phyloP scores from a whole-genome alignment of 37 sponge, comb jelly and placozoan species.

The Theonella swinhoei region DNA sequence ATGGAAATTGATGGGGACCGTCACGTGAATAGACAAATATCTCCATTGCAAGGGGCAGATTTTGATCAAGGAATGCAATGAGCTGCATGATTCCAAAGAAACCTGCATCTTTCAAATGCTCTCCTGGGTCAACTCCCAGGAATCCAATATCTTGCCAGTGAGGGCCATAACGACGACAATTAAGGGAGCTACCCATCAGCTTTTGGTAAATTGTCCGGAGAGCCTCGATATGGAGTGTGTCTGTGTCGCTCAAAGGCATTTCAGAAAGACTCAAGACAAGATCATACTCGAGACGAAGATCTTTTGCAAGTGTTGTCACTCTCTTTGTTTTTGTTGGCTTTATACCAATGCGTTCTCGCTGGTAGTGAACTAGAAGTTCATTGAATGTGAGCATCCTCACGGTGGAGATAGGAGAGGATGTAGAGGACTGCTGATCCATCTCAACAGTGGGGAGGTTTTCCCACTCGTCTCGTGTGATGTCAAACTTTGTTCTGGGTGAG shows the following conservation, averaged over 20 bases:
- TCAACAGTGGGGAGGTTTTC: conserved; percentile 57
- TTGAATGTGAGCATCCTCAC: conserved; percentile 42
- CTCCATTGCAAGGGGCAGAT: conserved; percentile 55
- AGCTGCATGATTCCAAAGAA: conserved; percentile 79
- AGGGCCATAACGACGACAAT: conserved; percentile 73
- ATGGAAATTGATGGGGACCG: conserved; percentile 49
- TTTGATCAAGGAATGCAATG: conserved; percentile 64
- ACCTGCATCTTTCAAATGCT: conserved; percentile 86
- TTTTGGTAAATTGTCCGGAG: conserved; percentile 78
- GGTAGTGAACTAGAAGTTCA: conserved; percentile 61
- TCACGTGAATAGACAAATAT: conserved; percentile 52
- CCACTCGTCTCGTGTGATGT: conserved; percentile 45
- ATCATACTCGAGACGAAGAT: conserved; percentile 64
- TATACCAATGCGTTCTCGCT: background rate
- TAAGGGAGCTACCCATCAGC: conserved; percentile 58
- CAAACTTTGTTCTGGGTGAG: conserved; percentile 4
- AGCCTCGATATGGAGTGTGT: conserved; percentile 60
- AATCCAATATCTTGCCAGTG: conserved; percentile 96
- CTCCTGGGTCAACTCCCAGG: conserved; percentile 83
- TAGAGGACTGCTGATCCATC: background rate
- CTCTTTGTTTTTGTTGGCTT: conserved; percentile 1
- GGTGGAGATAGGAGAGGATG: background rate
- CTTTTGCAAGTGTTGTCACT: conserved; percentile 48
- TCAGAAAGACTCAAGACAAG: conserved; percentile 70
- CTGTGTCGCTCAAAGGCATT: conserved; percentile 57